phyloP scores from a whole-genome alignment of 2,113 vertebrate species.

The Corythornis madagascariensis region DNA sequence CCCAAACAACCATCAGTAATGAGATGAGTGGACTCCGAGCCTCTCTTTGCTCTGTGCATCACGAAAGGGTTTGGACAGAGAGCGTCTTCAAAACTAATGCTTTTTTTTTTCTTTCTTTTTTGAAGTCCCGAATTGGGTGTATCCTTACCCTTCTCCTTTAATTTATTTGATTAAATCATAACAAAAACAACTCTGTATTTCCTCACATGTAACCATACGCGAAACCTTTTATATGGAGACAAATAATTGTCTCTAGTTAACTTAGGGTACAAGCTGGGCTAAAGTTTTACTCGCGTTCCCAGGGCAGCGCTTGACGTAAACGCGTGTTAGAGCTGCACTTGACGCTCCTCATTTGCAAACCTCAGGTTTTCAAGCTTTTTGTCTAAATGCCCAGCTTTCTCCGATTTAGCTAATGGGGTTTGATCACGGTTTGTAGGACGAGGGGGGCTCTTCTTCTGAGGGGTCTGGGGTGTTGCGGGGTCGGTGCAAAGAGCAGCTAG shows the following conservation, averaged over 20 bases:
- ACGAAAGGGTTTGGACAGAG: not conserved
- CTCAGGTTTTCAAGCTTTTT: not conserved
- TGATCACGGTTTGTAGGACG: not conserved
- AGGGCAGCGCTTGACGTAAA: not conserved
- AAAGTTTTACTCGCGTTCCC: not conserved
- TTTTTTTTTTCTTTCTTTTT: not conserved
- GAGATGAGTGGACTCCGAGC: not conserved
- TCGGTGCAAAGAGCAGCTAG: no score
- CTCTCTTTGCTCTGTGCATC: not conserved
- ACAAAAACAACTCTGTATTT: conserved; percentile 21
- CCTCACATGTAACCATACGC: not conserved
- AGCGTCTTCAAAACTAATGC: not conserved
- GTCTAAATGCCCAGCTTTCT: not conserved
- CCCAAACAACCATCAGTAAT: conserved; percentile 15
- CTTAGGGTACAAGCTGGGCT: not conserved
- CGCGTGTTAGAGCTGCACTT: not conserved
- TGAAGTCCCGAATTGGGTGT: conserved; percentile 10
- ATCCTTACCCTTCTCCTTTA: conserved; percentile 39
- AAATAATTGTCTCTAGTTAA: not conserved
- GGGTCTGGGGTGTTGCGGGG: no score
- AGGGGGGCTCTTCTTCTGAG: not conserved
- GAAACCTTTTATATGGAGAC: not conserved
- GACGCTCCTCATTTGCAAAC: not conserved
- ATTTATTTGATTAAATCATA: conserved; percentile 67
- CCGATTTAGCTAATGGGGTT: not conserved